Conservation (phyloP, 2,888 invertebrate genomes). For the Ennomos erosarius region DNA sequence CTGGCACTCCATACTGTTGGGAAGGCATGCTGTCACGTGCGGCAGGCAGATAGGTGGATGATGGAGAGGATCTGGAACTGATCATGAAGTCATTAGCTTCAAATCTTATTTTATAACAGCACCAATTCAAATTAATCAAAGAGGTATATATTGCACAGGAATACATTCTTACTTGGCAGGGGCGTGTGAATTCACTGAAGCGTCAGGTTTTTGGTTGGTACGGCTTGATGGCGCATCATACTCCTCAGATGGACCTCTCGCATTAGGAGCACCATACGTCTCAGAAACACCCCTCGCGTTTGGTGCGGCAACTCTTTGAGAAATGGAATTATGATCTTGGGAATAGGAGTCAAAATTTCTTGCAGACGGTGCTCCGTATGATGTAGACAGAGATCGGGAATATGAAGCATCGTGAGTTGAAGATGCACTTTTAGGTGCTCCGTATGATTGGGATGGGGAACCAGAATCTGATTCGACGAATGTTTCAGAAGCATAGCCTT, state of each 20-base stretch:
- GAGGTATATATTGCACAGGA: too few relatives aligned
- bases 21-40: constrained; percentile 63
- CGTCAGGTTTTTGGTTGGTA: constrained; percentile 64
- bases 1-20: constrained; percentile 69
- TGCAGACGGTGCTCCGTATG: constrained; percentile 29
- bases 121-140: too few relatives aligned
- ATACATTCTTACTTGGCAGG: constrained; percentile 51
- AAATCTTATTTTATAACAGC: too few relatives aligned
- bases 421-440: constrained; percentile 5
- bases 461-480: constrained; percentile 6
- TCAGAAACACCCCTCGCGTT: constrained; percentile 56
- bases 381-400: constrained; percentile 10
- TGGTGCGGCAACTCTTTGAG: constrained; percentile 49
- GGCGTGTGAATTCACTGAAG: constrained; percentile 61
- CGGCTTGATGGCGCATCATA: constrained; percentile 74
- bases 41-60: constrained; percentile 57
- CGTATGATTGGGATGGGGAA: constrained; percentile 8
- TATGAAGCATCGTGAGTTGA: constrained; percentile 1
- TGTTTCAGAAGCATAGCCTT: background rate
- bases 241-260: constrained; percentile 58
- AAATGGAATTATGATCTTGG: constrained; percentile 53
- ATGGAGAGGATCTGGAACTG: constrained; percentile 54
- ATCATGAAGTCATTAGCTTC: background rate
- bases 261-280: constrained; percentile 71
- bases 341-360: constrained; percentile 41